Evolutionary conservation across 2,888 invertebrate genomes (phyloP).

Genomic region (Trisateles emortualis): DNA sequence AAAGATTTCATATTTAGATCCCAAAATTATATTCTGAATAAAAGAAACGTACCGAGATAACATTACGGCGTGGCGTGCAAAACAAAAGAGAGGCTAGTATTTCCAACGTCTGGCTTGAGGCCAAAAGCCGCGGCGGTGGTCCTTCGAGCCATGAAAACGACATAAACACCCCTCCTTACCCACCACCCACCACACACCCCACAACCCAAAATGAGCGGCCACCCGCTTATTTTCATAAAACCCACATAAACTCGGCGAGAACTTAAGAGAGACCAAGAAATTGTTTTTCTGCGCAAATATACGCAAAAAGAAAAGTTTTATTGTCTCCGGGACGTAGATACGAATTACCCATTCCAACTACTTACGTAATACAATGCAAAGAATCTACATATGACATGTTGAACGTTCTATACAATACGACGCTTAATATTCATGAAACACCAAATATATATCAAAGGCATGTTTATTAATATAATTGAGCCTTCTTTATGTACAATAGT

Average conservation of each 20-base stretch:
- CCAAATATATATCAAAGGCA: constrained; percentile 29
- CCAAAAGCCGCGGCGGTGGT: constrained; percentile 73
- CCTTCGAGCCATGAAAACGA: constrained; percentile 75
- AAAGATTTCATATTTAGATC: constrained; percentile 46
- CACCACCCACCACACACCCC: constrained; percentile 49
- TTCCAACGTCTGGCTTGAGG: constrained; percentile 71
- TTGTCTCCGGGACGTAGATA: constrained; percentile 37
- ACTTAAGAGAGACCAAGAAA: constrained; percentile 70
- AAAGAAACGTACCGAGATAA: constrained; percentile 59
- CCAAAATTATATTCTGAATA: constrained; percentile 50
- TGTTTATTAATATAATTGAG: constrained; percentile 27
- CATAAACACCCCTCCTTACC: constrained; percentile 72
- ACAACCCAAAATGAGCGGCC: constrained; percentile 83
- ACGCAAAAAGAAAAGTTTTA: constrained; percentile 52
- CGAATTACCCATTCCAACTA: constrained; percentile 44
- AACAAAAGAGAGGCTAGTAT: constrained; percentile 74
- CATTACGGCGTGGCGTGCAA: constrained; percentile 57
- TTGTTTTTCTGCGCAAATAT: constrained; percentile 65
- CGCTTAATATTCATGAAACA: constrained; percentile 34
- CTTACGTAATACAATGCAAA: constrained; percentile 41
- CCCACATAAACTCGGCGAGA: constrained; percentile 74
- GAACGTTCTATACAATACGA: constrained; percentile 7
- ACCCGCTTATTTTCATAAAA: constrained; percentile 85
- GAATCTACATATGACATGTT: constrained; percentile 31
- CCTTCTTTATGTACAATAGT: constrained; percentile 6